Conservation (phyloP, 35 echinoderm and acorn worm species). For the Ophiothrix spiculata region DNA sequence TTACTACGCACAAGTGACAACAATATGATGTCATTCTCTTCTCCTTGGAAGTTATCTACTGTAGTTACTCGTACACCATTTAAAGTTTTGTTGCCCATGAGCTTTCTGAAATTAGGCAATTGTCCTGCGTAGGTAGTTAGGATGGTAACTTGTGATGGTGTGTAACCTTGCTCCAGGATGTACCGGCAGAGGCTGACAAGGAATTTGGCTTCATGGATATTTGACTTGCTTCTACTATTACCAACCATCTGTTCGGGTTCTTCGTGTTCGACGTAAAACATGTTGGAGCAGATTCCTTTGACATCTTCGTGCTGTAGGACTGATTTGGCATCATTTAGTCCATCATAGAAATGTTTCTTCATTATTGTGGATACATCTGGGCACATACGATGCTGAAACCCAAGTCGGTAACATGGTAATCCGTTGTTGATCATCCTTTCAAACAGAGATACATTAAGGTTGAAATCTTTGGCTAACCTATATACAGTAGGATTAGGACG, state of each 20-base stretch:
- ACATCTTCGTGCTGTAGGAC: slow-evolving; percentile 30
- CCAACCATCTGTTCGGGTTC: slow-evolving; percentile 6
- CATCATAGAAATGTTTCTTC: slow-evolving; percentile 56
- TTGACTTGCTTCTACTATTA: slow-evolving; percentile 56
- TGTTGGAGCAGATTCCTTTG: slow-evolving; percentile 45
- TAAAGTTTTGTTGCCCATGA: slow-evolving; percentile 42
- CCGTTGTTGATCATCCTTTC: slow-evolving; percentile 50
- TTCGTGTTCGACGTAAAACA: slow-evolving; percentile 61
- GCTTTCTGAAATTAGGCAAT: slow-evolving; percentile 40
- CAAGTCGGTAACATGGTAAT: slow-evolving; percentile 13
- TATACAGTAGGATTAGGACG: slow-evolving; percentile 46
- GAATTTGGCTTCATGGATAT: slow-evolving; percentile 58
- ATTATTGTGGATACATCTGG: slow-evolving; percentile 43
- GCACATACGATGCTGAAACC: slow-evolving; percentile 48
- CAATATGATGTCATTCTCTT: slow-evolving; percentile 80
- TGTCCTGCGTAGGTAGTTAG: slow-evolving; percentile 75
- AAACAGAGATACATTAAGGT: slow-evolving; percentile 47
- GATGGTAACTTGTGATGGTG: slow-evolving; percentile 55
- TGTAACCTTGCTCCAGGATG: slow-evolving; percentile 72
- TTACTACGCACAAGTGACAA: slow-evolving; percentile 77
- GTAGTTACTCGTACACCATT: slow-evolving; percentile 61
- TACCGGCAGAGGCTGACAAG: slow-evolving; percentile 56
- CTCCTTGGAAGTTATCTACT: slow-evolving; percentile 81
- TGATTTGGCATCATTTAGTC: slow-evolving; percentile 42
- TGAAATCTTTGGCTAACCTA: slow-evolving; percentile 26